Base-by-base conservation (phyloP, 2,888 invertebrate genomes). In the Zonitis immaculata region DNA sequence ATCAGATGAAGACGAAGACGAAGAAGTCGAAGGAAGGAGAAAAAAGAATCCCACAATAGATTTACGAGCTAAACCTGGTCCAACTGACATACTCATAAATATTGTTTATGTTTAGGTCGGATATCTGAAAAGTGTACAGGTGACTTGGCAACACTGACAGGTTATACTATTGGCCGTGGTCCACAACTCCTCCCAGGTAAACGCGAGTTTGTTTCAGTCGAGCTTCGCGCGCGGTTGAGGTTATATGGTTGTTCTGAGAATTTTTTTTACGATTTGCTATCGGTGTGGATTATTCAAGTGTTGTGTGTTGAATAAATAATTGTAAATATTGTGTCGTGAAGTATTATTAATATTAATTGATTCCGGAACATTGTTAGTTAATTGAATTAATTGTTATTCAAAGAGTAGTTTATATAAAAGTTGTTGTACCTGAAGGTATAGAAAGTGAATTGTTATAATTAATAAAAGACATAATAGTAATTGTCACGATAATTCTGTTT, bases 11-110 rank as follows among this genome's bases (percentile, higher is more conserved):
- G n/a, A n/a, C n/a, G n/a, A n/a, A n/a, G n/a, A n/a, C n/a, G n/a
- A 32, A 14, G 14, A 32, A 25, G 25, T 6, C 25, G 6, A 25
- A 4, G 6, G 6, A 25, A 3, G 3, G 27, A 27, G 11, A 27
- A 27, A 2, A 27, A 27, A 27, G 14, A 35, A 68, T 66, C 63
- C 63, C 59, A 66, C 69, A 71, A 73, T 73, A 74, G 75, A 76
- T 76, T 76, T 76, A 76, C 72, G 74, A 74, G 65, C 68, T 63
- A 67, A 74, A 73, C 71, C 73, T 66, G 74, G 73, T 71, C 72
- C 71, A 71, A 69, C 73, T 76, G 76, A 75, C 75, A 73, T 66
- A 69, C 69, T 73, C 74, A 75, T 76, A 76, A 76, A 76, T 76
- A 76, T 75, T 74, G 74, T 75, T 75, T 75, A 75, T 75, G 75